These are phyloP conservation scores for Chromobotia macracanthus DNA, from an alignment of 2,797 vertebrate genomes.

Conservation along the genomic window DNA sequence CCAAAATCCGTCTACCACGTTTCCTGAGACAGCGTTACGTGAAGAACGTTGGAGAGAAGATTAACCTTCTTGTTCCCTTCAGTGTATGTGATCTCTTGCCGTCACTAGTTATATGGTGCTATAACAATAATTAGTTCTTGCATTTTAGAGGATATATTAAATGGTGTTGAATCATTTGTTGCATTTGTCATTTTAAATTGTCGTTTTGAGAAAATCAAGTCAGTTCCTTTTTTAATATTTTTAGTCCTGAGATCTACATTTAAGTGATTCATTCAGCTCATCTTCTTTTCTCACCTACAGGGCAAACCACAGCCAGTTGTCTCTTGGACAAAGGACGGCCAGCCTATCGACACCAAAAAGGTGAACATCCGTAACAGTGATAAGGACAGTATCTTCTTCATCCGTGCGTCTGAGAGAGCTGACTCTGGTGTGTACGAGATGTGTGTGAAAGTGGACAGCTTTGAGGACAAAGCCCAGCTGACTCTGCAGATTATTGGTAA, in stretches of 20 bases:
- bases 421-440: slow-evolving; percentile 93
- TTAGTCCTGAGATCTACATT: too few relatives aligned
- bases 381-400: slow-evolving; percentile 91
- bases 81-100: slow-evolving; percentile 75
- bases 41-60: slow-evolving; percentile 78
- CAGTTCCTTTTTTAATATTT: too few relatives aligned
- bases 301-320: slow-evolving; percentile 89
- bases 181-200: too few relatives aligned
- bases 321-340: slow-evolving; percentile 84
- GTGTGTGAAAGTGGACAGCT: slow-evolving; percentile 79
- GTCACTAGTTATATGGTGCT: too few relatives aligned
- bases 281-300: slow-evolving; percentile 64
- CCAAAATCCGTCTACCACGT: slow-evolving; percentile 91
- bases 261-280: too few relatives aligned
- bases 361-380: slow-evolving; percentile 82
- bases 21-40: slow-evolving; percentile 87
- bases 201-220: too few relatives aligned
- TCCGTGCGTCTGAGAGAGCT: slow-evolving; percentile 81
- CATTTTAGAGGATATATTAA: too few relatives aligned
- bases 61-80: slow-evolving; percentile 95
- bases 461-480: slow-evolving; percentile 85
- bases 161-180: too few relatives aligned
- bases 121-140: too few relatives aligned
- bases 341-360: slow-evolving; percentile 81
- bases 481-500: slow-evolving; percentile 88